Base-by-base conservation (phyloP, 2,888 invertebrate species). In the Cataglyphis albicans region DNA sequence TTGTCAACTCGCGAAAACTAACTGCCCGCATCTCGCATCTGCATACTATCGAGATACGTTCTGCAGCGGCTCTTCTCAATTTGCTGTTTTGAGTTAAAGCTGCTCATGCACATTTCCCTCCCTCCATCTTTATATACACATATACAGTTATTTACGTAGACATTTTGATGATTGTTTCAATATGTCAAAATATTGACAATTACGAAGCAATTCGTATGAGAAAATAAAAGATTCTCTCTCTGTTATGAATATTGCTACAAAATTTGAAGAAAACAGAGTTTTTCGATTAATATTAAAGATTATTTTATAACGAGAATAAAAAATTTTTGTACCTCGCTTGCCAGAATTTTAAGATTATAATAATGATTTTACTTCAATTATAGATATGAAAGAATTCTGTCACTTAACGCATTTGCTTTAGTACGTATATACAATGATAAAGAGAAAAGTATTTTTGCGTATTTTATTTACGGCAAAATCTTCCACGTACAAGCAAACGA, bases 1-100 rank as follows among this genome's bases (percentile, higher is more conserved):
- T 91, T 92, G 91, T 92, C 91, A 90, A 90, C 90, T 84, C 84
- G 92, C 87, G 89, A 92, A 92, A 92, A 92, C 89, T 91, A 91
- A 91, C 91, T 88, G 90, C 90, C 87, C 86, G 89, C 89, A 89
- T 86, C 88, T 87, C 87, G 89, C 90, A 92, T 92, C 91, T 90
- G 92, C 90, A 92, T 92, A 92, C 91, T 91, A 89, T 92, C 88
- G 90, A 90, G 89, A 91, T 88, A 86, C 86, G 86, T 73, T 76
- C 65, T 57, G 64, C 86, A 55, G 70, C 70, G 75, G 70, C 55
- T 59, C 70, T 83, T 84, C 84, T 84, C 84, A 83, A 75, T 83
- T 70, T 67, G 67, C 83, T 63, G 44, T 65, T 12, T 61, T 18
- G 61, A 70, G 76, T 76, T 67, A 35, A 59, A 72, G 72, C 29